Conservation (phyloP, 2,888 invertebrate genomes). For the Lathronympha strigana region DNA sequence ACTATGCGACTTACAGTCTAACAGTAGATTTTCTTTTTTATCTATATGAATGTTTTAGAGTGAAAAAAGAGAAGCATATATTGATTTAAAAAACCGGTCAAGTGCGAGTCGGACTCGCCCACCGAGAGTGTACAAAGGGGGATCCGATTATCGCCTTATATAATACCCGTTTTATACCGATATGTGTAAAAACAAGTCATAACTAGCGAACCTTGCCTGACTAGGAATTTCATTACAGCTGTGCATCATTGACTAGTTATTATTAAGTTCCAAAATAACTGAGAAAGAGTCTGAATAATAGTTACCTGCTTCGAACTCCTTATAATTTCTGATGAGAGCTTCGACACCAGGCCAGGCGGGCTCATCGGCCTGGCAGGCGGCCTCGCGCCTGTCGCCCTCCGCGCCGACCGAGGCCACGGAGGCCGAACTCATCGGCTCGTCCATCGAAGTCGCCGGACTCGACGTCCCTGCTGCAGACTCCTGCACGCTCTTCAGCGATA, state of each 20-base stretch:
- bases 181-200: too few relatives aligned
- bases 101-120: too few relatives aligned
- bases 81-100: too few relatives aligned
- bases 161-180: too few relatives aligned
- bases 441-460: slow-evolving; percentile 74
- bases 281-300: not conserved
- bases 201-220: too few relatives aligned
- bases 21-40: too few relatives aligned
- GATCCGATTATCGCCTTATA: too few relatives aligned
- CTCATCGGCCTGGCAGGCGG: slow-evolving; percentile 61
- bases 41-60: too few relatives aligned
- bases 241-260: not conserved
- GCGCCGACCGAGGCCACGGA: slow-evolving; percentile 35
- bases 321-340: slow-evolving; percentile 78
- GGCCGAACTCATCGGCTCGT: slow-evolving; percentile 70
- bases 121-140: too few relatives aligned
- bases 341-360: slow-evolving; percentile 79
- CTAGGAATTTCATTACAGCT: too few relatives aligned
- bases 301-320: slow-evolving; percentile 82
- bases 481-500: slow-evolving; percentile 65
- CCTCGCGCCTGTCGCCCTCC: slow-evolving; percentile 52
- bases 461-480: slow-evolving; percentile 53
- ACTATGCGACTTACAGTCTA: too few relatives aligned
- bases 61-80: too few relatives aligned
- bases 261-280: not conserved